Evolutionary conservation across 2,113 vertebrate genomes (phyloP).

Genomic region (Psilopsiagon aurifrons): DNA sequence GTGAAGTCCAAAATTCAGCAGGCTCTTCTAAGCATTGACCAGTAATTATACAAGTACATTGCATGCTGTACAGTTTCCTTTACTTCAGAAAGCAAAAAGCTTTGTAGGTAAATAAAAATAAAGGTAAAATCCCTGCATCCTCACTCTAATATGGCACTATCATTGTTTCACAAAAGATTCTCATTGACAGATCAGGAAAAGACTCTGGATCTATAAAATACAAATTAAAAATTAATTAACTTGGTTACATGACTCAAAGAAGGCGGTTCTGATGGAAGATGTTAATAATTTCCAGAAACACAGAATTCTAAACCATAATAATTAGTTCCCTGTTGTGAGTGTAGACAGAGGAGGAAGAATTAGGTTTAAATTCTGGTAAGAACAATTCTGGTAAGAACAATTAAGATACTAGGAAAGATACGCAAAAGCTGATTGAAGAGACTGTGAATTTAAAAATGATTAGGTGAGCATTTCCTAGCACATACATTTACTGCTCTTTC

Average conservation of each 20-base stretch:
- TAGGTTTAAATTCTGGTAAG: background rate
- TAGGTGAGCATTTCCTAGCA: background rate
- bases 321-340: accelerated
- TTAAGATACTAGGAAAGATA: background rate
- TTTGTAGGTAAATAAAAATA: background rate
- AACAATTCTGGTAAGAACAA: background rate
- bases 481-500: background rate
- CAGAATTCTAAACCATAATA: background rate
- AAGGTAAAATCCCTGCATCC: background rate
- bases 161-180: background rate
- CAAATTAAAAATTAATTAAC: background rate
- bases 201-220: background rate
- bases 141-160: background rate
- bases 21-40: background rate
- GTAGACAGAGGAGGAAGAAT: background rate
- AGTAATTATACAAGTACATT: background rate
- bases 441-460: background rate
- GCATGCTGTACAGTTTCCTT: background rate
- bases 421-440: background rate
- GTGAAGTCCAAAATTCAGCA: background rate
- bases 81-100: background rate
- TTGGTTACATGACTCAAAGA: background rate
- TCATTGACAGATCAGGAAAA: background rate
- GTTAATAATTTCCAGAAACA: background rate
- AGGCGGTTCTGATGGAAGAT: background rate